Conservation (phyloP, 2,113 vertebrate genomes). For the Osmerus mordax region DNA sequence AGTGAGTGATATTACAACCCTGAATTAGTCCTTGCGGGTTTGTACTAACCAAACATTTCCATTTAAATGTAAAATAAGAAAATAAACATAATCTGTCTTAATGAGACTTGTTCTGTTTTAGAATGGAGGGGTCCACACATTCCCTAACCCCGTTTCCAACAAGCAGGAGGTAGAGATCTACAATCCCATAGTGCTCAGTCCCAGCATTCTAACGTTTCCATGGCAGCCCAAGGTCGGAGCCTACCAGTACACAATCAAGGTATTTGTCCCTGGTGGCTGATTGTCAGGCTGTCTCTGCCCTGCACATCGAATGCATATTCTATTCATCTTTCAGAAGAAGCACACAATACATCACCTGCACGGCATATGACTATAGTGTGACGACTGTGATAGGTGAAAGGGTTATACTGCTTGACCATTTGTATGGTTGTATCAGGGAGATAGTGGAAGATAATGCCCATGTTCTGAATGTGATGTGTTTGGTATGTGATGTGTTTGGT, state of each 20-base stretch:
- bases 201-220: conserved; percentile 89
- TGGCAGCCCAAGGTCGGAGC: conserved; percentile 91
- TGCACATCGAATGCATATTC: background rate
- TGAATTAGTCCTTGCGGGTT: background rate
- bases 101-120: conserved; percentile 54
- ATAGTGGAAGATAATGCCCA: too few species aligned
- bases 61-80: background rate
- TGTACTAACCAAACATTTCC: background rate
- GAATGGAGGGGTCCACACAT: conserved; percentile 76
- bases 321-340: background rate
- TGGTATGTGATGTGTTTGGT: too few species aligned
- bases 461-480: too few species aligned
- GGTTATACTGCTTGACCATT: too few species aligned
- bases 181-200: conserved; percentile 83
- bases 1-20: conserved; percentile 63
- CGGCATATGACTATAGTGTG: too few species aligned
- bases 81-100: background rate
- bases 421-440: too few species aligned
- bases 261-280: conserved; percentile 48
- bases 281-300: background rate
- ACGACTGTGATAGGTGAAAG: too few species aligned
- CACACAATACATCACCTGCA: background rate
- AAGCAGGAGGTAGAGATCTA: conserved; percentile 95
- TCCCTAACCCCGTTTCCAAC: conserved; percentile 80
- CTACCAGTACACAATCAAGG: conserved; percentile 91